These are phyloP conservation scores for Fragariocoptes setiger DNA, from an alignment of 1,140 invertebrate genomes.

Conservation along the genomic window DNA sequence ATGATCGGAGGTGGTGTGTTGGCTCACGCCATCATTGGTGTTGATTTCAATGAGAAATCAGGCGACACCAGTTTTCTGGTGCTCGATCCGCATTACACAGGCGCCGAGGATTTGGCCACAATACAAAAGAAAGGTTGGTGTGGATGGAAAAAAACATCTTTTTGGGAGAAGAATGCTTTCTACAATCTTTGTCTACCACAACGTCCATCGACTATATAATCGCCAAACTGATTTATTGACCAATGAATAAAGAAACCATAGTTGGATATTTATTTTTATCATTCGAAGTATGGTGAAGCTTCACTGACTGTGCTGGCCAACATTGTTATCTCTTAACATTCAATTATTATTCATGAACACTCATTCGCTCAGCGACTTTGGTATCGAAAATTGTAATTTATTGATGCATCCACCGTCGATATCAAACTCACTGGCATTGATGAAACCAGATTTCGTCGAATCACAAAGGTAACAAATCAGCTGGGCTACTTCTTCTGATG, in stretches of 20 bases:
- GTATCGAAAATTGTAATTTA: too few relatives aligned
- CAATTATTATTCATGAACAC: too few relatives aligned
- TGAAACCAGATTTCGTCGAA: not conserved
- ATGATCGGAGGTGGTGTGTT: conserved; percentile 95
- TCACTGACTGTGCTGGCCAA: too few relatives aligned
- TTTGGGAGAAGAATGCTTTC: conserved; percentile 68
- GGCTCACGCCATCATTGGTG: conserved; percentile 85
- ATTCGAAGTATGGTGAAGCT: too few relatives aligned
- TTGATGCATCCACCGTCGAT: not conserved
- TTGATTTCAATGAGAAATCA: conserved; percentile 45
- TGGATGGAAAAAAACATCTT: conserved; percentile 42
- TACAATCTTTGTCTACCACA: conserved; percentile 79
- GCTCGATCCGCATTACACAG: conserved; percentile 90
- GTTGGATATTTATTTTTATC: too few relatives aligned
- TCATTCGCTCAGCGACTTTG: too few relatives aligned
- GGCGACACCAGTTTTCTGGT: conserved; percentile 57
- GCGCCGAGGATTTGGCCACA: conserved; percentile 23
- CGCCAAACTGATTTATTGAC: too few relatives aligned
- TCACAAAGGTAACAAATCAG: not conserved
- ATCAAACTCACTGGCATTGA: not conserved
- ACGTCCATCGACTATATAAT: conserved; percentile 12
- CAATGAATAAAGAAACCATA: too few relatives aligned
- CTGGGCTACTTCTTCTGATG: not conserved
- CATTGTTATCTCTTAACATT: too few relatives aligned
- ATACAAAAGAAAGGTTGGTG: conserved; percentile 18